Conservation (phyloP, 2,797 vertebrate genomes). For the Paramormyrops hopkinsi region DNA sequence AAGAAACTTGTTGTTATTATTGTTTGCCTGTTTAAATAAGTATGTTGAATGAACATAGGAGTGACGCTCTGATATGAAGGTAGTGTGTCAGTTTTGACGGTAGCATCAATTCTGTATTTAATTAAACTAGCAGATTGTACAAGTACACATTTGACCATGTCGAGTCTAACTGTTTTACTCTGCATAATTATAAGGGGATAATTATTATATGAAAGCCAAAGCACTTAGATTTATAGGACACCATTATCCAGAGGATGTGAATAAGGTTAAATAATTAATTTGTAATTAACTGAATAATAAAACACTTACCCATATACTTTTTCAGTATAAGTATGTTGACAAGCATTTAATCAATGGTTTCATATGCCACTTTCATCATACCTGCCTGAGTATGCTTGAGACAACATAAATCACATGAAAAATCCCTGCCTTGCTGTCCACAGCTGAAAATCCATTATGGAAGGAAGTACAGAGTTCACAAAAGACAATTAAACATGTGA, state of each 20-base stretch:
- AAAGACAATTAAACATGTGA: neutral
- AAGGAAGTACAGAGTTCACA: neutral
- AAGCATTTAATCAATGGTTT: neutral
- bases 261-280: conserved; percentile 1
- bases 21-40: neutral
- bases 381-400: neutral
- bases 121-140: neutral
- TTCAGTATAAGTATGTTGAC: neutral
- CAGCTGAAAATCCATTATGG: neutral
- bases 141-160: neutral
- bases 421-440: neutral
- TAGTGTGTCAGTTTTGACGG: neutral
- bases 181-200: neutral
- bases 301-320: neutral
- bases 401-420: neutral
- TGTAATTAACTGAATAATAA: neutral
- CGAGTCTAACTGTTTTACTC: neutral
- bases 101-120: neutral
- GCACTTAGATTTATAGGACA: neutral
- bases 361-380: neutral
- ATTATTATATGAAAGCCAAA: neutral
- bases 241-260: neutral
- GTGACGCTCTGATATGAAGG: neutral
- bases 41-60: neutral
- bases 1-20: neutral